These are phyloP conservation scores for Conomelus anceps DNA, from an alignment of 2,888 invertebrate genomes.

Conservation along the genomic window DNA sequence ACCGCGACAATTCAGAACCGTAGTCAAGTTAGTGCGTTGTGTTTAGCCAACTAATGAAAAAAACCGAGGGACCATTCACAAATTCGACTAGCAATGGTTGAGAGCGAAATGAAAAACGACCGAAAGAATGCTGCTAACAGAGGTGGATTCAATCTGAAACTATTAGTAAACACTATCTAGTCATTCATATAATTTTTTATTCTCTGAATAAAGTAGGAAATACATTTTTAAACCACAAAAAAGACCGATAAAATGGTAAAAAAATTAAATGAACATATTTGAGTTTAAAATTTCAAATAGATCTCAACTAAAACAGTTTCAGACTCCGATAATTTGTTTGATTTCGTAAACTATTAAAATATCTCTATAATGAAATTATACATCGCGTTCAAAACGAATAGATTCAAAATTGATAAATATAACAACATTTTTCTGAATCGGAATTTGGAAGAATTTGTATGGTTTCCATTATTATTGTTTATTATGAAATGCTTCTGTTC, in stretches of 20 bases:
- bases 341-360: too few species aligned
- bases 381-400: not conserved
- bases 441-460: not conserved
- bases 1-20: not conserved
- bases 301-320: not conserved
- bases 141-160: not conserved
- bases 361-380: too few species aligned
- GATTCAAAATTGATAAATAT: not conserved
- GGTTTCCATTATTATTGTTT: not conserved
- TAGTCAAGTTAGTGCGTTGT: not conserved
- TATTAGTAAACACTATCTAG: not conserved
- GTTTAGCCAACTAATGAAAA: not conserved
- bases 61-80: not conserved
- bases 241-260: not conserved
- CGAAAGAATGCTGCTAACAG: not conserved
- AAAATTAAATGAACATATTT: not conserved
- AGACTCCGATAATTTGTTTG: not conserved
- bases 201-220: not conserved
- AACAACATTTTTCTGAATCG: not conserved
- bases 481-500: not conserved
- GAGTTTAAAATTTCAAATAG: not conserved
- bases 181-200: not conserved
- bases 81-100: not conserved
- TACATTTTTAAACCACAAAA: too few species aligned
- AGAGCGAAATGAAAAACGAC: not conserved